A percentile compares a stretch with the other conserved stretches of the same genome.
These are phyloP conservation scores for Bombylius major DNA, from an alignment of 2,888 invertebrate genomes.

Conservation along the genomic window DNA sequence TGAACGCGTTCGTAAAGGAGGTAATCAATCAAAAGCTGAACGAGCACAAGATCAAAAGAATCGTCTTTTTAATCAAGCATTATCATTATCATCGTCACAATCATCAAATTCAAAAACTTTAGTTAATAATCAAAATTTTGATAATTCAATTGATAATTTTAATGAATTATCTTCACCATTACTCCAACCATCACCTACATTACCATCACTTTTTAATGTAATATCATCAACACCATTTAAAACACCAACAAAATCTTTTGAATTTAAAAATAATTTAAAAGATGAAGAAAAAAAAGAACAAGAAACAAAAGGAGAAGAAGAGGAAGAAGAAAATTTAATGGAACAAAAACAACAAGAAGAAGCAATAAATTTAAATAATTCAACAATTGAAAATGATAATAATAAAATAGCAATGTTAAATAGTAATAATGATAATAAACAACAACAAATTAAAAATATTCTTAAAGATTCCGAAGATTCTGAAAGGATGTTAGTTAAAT, in stretches of 20 bases:
- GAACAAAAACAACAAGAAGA: neutral
- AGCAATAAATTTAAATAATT: too few species aligned
- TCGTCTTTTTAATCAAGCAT: slow-evolving; percentile 23
- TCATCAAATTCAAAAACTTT: slow-evolving; percentile 2
- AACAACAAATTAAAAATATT: too few species aligned
- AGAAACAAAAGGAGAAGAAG: neutral
- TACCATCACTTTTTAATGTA: too few species aligned
- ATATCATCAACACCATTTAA: slow-evolving; percentile 21
- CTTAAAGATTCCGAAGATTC: neutral
- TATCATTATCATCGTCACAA: slow-evolving; percentile 9
- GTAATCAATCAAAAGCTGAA: slow-evolving; percentile 46
- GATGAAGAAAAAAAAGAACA: neutral
- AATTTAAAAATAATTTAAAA: too few species aligned
- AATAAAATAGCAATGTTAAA: too few species aligned
- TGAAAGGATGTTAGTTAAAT: slow-evolving; percentile 5
- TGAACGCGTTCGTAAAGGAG: slow-evolving; percentile 61
- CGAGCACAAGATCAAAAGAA: slow-evolving; percentile 61
- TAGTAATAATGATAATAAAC: too few species aligned
- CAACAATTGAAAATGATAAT: too few species aligned
- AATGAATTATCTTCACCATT: neutral
- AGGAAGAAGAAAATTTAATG: neutral
- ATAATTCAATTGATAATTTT: neutral
- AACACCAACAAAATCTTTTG: slow-evolving; percentile 7
- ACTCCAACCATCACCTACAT: too few species aligned
- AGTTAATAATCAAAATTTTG: too few species aligned